These are phyloP conservation scores for Calyptommatus sinebrachiatus DNA, from an alignment of 2,113 vertebrate species.

Conservation along the genomic window DNA sequence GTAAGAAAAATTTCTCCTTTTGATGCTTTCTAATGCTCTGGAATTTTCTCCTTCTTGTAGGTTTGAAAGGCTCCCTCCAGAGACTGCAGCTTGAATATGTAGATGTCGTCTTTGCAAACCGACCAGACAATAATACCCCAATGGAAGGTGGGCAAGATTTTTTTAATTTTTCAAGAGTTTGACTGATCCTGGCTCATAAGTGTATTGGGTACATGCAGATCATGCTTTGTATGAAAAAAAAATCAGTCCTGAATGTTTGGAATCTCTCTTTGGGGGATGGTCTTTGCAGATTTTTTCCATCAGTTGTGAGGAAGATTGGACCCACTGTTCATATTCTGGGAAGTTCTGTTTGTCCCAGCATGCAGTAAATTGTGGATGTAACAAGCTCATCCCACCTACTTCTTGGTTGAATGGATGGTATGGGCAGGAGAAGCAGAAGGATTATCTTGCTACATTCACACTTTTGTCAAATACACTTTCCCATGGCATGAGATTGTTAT, in stretches of 20 bases:
- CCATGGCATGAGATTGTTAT: too few species aligned
- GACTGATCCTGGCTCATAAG: conserved; percentile 17
- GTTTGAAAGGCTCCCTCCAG: conserved; percentile 92
- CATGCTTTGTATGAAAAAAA: background rate
- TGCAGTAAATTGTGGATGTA: too few species aligned
- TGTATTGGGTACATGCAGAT: background rate
- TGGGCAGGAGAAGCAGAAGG: too few species aligned
- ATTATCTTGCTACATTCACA: too few species aligned
- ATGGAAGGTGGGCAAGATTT: conserved; percentile 90
- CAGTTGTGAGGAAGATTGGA: too few species aligned
- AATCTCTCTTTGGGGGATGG: accelerated
- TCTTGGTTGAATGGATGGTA: too few species aligned
- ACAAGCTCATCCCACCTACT: too few species aligned
- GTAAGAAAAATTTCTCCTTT: background rate
- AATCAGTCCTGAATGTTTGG: accelerated
- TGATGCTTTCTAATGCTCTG: background rate
- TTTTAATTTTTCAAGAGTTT: background rate
- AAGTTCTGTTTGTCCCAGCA: too few species aligned
- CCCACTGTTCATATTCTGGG: too few species aligned
- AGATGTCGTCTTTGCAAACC: conserved; percentile 96
- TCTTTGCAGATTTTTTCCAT: too few species aligned
- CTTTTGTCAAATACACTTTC: too few species aligned
- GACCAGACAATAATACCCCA: conserved; percentile 94
- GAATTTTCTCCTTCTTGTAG: conserved; percentile 61
- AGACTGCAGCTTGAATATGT: conserved; percentile 96